Conservation (phyloP, 2,797 vertebrate genomes). For the Cynopterus sphinx region DNA sequence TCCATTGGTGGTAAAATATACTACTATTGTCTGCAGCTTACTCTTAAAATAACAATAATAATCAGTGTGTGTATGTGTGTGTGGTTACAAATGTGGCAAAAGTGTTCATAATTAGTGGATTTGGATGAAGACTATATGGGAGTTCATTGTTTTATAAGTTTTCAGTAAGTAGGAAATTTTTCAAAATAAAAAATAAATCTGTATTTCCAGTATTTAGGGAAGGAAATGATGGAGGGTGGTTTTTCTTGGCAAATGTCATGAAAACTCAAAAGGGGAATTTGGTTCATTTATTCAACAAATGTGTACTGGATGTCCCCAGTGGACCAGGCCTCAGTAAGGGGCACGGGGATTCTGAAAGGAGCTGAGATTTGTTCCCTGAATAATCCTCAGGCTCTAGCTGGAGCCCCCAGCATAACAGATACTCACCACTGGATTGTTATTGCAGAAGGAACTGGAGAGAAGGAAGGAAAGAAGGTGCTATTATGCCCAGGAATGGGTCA, state of each 20-base stretch:
- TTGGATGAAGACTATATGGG: background rate
- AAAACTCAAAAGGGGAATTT: background rate
- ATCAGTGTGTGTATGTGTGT: background rate
- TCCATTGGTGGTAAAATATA: background rate
- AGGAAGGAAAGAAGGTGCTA: background rate
- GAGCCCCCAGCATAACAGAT: background rate
- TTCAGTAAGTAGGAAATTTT: background rate
- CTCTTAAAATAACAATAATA: background rate
- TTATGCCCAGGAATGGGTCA: background rate
- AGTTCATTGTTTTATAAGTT: background rate
- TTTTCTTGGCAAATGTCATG: background rate
- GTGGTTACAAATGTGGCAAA: background rate
- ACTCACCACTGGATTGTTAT: accelerated
- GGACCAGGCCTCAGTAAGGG: background rate
- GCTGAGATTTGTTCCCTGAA: background rate
- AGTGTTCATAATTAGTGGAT: background rate
- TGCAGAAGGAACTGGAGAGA: background rate
- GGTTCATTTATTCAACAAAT: background rate
- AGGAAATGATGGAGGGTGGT: background rate
- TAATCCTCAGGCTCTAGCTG: background rate
- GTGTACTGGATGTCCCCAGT: background rate
- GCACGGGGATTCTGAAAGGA: background rate
- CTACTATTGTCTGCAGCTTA: background rate
- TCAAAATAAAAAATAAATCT: background rate
- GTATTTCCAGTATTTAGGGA: background rate